Conservation (phyloP, 53 echinoderm and acorn worm species). For the Mesocentrotus franciscanus region DNA sequence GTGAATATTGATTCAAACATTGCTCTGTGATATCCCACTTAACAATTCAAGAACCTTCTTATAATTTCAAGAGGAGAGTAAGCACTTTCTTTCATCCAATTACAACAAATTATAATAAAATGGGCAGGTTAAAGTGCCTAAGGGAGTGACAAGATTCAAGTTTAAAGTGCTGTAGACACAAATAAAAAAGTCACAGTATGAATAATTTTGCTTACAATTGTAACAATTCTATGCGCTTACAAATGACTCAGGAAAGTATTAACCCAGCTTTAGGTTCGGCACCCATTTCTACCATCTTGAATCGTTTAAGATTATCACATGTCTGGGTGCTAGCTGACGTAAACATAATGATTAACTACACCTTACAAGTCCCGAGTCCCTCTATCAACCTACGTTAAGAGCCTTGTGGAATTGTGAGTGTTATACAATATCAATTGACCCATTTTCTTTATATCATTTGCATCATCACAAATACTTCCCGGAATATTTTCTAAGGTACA, state of each 20-base stretch:
- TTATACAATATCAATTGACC: constrained; percentile 33
- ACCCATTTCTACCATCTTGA: not conserved
- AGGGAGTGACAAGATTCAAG: no score
- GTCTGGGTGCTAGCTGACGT: not conserved
- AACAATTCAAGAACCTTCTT: no score
- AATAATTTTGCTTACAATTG: no score
- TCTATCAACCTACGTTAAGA: not conserved
- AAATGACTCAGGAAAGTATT: not conserved
- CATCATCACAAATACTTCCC: not conserved
- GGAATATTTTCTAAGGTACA: not conserved
- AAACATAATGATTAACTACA: not conserved
- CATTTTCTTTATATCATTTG: not conserved
- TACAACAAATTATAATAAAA: no score
- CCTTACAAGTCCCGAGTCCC: not conserved
- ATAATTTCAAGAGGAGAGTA: no score
- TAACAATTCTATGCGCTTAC: not conserved
- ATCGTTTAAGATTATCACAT: not conserved
- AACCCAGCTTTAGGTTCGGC: not conserved
- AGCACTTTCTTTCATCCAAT: no score
- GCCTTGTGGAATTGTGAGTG: not conserved
- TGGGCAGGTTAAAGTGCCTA: no score
- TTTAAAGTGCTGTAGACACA: no score
- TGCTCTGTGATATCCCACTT: no score
- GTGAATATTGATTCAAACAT: no score
- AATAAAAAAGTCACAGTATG: no score